Base-by-base conservation (phyloP, 2,888 invertebrate genomes). In the Drosophila rubida region DNA sequence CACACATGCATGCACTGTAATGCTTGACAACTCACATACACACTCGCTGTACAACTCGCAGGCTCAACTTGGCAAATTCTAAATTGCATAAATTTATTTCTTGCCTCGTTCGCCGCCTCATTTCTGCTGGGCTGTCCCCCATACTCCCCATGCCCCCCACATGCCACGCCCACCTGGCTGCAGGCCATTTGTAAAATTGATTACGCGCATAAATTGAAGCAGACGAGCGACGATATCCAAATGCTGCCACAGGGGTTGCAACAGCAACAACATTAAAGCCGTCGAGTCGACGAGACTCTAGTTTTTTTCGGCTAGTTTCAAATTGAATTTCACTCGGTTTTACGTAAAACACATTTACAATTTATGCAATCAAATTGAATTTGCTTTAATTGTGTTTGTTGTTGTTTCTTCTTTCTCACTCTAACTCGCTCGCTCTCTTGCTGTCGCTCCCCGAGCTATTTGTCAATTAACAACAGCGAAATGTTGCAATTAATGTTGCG, bases 151-250 rank as follows among this genome's bases (percentile, higher is more conserved):
- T n/a, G 30, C n/a, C 54, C 25, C 63, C 60, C 59, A 50, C 48
- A 25, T 57, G 71, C 68, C 76, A 81, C 77, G 69, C 81, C 81
- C 69, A 67, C 45, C 69, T 63, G 71, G 69, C 80, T 81, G 82
- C 72, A 76, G 84, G 89, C 84, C 80, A 83, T 88, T 87, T 88
- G 82, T 84, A 87, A 87, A 87, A 89, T 86, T 89, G 87, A 88
- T 87, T 89, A 89, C 82, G 89, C 80, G 87, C 88, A 88, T 88
- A 89, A 87, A 87, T 88, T 87, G 88, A 82, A 78, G 87, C 82
- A 80, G 89, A 82, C 89, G 75, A 69, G 59, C 63, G 60, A 50
- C 77, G 72, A 54, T 76, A 75, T 72, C 72, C 67, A 75, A 75
- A 75, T 72, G 62, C 63, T 76, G 74, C 77, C 77, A 60, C 77